Percentiles rank a stretch among this genome's conserved stretches.
These are phyloP conservation scores for Galendromus occidentalis DNA, from an alignment of 1,140 invertebrate species.

Conservation along the genomic window DNA sequence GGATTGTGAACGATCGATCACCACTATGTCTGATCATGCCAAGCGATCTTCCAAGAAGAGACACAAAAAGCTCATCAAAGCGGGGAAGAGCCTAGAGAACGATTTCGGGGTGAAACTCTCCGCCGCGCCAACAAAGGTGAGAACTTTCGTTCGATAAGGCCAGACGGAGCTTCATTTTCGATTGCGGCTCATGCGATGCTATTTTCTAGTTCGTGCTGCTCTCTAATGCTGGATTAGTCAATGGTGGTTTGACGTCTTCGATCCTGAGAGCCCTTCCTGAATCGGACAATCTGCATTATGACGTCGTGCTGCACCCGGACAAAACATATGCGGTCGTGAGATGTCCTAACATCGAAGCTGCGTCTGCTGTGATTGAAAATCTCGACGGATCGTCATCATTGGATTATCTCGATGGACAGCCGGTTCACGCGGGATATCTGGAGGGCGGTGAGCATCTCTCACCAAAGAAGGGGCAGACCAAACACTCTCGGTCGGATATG, in stretches of 20 bases:
- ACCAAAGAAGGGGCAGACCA: too few relatives aligned
- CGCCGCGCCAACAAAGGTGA: neutral
- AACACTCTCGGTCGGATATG: too few relatives aligned
- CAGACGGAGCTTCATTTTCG: neutral
- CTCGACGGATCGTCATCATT: neutral
- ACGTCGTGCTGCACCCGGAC: neutral
- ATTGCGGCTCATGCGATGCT: neutral
- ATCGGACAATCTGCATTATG: neutral
- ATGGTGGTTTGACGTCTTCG: neutral
- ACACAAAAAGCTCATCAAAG: neutral
- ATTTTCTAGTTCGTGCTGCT: neutral
- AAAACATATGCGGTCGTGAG: neutral
- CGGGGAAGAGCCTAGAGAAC: neutral
- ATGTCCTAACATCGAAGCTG: neutral
- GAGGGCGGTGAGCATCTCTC: too few relatives aligned
- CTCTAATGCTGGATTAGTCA: neutral
- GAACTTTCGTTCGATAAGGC: too few relatives aligned
- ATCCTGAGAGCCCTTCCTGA: neutral
- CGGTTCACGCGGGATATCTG: neutral
- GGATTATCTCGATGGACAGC: constrained; percentile 1
- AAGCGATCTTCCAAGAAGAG: neutral
- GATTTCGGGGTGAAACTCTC: constrained; percentile 1
- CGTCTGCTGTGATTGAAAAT: neutral
- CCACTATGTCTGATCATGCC: neutral
- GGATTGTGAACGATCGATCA: too few relatives aligned